These are phyloP conservation scores for Pterostichus niger DNA, from an alignment of 2,888 invertebrate genomes.

Conservation along the genomic window DNA sequence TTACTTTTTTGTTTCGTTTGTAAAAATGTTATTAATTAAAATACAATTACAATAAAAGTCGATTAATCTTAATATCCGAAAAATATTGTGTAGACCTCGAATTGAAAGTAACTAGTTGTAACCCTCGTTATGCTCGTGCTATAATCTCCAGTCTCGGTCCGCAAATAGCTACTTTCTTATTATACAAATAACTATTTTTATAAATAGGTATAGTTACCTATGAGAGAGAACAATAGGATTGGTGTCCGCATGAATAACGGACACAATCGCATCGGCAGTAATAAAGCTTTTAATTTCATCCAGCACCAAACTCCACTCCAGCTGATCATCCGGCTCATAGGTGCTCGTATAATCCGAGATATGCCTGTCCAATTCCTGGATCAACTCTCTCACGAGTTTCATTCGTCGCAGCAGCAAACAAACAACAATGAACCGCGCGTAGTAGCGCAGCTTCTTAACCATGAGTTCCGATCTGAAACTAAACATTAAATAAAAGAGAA, in stretches of 20 bases:
- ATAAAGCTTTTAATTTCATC: constrained; percentile 97
- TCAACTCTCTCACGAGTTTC: constrained; percentile 94
- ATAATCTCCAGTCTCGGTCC: no score
- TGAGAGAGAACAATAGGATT: constrained; percentile 92
- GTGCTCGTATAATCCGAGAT: constrained; percentile 97
- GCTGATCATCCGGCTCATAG: constrained; percentile 97
- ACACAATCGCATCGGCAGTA: constrained; percentile 93
- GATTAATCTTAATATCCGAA: no score
- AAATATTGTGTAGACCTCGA: no score
- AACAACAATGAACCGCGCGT: constrained; percentile 97
- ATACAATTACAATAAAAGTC: no score
- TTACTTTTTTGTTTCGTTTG: no score
- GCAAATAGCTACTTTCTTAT: no score
- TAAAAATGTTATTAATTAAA: no score
- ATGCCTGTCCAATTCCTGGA: constrained; percentile 94
- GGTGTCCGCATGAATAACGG: constrained; percentile 93
- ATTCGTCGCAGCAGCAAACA: constrained; percentile 95
- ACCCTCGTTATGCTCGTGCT: no score
- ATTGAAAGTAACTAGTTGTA: no score
- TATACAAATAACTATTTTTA: no score
- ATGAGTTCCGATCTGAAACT: constrained; percentile 88
- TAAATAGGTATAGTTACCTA: constrained; percentile 79
- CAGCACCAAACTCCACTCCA: constrained; percentile 96
- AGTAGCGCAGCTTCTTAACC: constrained; percentile 97
- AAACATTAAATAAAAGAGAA: constrained; percentile 40